Conservation (phyloP, 2,888 invertebrate genomes). For the Empis stercorea region DNA sequence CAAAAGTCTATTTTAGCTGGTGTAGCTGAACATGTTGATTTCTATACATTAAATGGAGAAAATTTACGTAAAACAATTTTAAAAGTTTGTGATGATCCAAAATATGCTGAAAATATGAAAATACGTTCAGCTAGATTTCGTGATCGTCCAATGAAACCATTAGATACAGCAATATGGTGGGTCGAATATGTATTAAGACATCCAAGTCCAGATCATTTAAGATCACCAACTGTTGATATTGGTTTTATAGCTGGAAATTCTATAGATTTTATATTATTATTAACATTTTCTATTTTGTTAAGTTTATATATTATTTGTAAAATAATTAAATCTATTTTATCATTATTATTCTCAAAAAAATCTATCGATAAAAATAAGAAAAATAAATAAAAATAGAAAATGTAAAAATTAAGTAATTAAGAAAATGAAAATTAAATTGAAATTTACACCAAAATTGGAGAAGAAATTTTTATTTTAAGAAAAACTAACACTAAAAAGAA, state of each 20-base stretch:
- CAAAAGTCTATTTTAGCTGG: not conserved
- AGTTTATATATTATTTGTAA: not conserved
- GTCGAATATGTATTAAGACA: constrained; percentile 45
- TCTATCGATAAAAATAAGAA: too few relatives aligned
- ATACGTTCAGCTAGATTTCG: constrained; percentile 35
- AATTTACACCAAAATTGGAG: too few relatives aligned
- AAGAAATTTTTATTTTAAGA: too few relatives aligned
- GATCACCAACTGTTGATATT: constrained; percentile 35
- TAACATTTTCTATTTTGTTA: not conserved
- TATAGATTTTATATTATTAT: constrained; percentile 29
- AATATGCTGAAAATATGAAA: constrained; percentile 19
- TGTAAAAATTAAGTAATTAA: too few relatives aligned
- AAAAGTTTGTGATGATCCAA: not conserved
- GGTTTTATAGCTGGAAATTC: constrained; percentile 35
- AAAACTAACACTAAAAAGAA: too few relatives aligned
- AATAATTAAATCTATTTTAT: not conserved
- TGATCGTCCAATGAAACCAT: constrained; percentile 40
- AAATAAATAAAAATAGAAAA: too few relatives aligned
- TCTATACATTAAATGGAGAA: not conserved
- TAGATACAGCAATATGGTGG: constrained; percentile 47
- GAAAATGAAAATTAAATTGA: too few relatives aligned
- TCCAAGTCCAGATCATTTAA: constrained; percentile 39
- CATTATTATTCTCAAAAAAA: too few relatives aligned
- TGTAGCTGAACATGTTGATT: not conserved
- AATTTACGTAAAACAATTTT: constrained; percentile 10